A percentile compares a stretch with the other conserved stretches of the same genome.
phyloP scores from a whole-genome alignment of 2,888 invertebrate genomes.

The Thyatira batis region DNA sequence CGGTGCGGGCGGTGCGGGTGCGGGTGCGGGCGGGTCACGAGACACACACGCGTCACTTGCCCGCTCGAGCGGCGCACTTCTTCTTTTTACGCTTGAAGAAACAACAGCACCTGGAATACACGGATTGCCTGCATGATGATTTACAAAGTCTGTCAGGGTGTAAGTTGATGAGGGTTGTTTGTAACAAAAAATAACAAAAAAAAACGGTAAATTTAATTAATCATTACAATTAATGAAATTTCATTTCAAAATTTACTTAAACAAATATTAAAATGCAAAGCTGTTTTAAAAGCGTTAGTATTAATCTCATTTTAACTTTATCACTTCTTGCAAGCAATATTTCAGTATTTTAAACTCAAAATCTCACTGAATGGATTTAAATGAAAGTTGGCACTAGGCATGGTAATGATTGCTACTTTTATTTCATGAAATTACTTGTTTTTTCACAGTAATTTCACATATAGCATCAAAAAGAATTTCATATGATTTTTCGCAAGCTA shows the following conservation, averaged over 20 bases:
- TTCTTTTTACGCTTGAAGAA: conserved; percentile 99
- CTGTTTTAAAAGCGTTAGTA: background rate
- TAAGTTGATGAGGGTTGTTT: conserved; percentile 30
- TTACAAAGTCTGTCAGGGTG: conserved; percentile 77
- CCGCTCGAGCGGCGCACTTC: conserved; percentile 92
- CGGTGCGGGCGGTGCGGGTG: background rate
- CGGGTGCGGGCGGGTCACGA: conserved; percentile 43
- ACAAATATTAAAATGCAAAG: background rate
- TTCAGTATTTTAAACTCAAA: too few relatives aligned
- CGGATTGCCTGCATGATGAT: conserved; percentile 81
- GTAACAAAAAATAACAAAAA: background rate
- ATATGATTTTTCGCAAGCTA: too few relatives aligned
- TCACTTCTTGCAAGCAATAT: too few relatives aligned
- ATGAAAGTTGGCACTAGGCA: too few relatives aligned
- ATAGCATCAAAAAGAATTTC: too few relatives aligned
- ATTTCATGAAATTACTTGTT: too few relatives aligned
- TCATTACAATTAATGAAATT: too few relatives aligned
- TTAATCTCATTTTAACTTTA: too few relatives aligned
- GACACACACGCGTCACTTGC: conserved; percentile 90
- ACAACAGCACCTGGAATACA: conserved; percentile 96
- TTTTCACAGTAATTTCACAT: too few relatives aligned
- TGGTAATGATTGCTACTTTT: too few relatives aligned
- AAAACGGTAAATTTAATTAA: background rate
- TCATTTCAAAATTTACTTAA: background rate
- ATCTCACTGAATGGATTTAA: too few relatives aligned